A percentile compares a stretch with the other conserved stretches of the same genome.
Conservation (phyloP, 1,140 invertebrate genomes). For the Scaptomyza pallida region DNA sequence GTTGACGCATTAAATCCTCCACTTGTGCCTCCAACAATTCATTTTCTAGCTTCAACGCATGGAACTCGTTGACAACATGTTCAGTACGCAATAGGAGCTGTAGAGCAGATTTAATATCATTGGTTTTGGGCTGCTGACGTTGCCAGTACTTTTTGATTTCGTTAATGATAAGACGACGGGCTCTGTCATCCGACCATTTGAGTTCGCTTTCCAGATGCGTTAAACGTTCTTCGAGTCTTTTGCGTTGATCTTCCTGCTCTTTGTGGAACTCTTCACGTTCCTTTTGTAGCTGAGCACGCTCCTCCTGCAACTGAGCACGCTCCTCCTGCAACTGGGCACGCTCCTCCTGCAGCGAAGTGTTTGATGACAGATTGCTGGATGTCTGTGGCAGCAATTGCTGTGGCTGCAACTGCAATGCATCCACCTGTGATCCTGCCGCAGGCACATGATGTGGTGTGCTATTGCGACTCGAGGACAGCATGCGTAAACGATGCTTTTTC, state of each 20-base stretch:
- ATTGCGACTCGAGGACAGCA: conserved; percentile 60
- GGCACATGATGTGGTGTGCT: conserved; percentile 68
- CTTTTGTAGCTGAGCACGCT: conserved; percentile 10
- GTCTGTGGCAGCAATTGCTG: conserved; percentile 44
- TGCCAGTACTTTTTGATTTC: conserved; percentile 54
- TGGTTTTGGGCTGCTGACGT: conserved; percentile 52
- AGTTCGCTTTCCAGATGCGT: conserved; percentile 57
- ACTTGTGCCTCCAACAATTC: conserved; percentile 53
- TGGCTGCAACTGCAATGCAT: conserved; percentile 24
- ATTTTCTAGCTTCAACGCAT: conserved; percentile 64
- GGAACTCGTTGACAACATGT: conserved; percentile 65
- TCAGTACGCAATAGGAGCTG: conserved; percentile 58
- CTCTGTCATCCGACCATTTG: conserved; percentile 44
- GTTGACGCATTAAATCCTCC: conserved; percentile 13
- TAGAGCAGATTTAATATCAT: conserved; percentile 37
- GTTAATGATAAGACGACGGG: conserved; percentile 46
- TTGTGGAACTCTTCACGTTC: conserved; percentile 28
- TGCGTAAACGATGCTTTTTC: conserved; percentile 43
- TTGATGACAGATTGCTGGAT: conserved; percentile 50
- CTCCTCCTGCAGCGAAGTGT: background rate
- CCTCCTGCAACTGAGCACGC: background rate
- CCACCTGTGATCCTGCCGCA: conserved; percentile 4
- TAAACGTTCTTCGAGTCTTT: conserved; percentile 54
- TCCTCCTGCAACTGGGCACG: background rate
- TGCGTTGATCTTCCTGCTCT: conserved; percentile 20